A percentile compares a stretch with the other conserved stretches of the same genome.
Evolutionary conservation across 1,140 invertebrate genomes (phyloP).

Genomic region (Drosophila lini): DNA sequence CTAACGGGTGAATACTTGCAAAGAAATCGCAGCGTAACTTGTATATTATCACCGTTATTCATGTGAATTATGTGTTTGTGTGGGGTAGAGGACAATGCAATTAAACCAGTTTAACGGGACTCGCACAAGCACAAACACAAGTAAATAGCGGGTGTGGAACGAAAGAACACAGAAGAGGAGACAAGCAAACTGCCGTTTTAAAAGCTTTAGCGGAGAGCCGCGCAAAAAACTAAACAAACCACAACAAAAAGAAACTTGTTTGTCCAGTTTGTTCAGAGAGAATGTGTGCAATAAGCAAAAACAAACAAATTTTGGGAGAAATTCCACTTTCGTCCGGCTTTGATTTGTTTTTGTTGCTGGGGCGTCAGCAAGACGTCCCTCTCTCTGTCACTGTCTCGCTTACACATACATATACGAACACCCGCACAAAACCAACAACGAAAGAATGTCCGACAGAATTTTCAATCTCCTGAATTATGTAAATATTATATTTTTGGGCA

Average conservation of each 20-base stretch:
- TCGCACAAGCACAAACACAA: slow-evolving; percentile 28
- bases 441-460: slow-evolving; percentile 27
- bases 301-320: slow-evolving; percentile 73
- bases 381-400: slow-evolving; percentile 33
- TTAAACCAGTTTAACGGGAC: slow-evolving; percentile 79
- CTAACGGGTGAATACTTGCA: slow-evolving; percentile 23
- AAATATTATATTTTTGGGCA: not conserved
- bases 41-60: slow-evolving; percentile 20
- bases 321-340: slow-evolving; percentile 76
- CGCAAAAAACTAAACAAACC: slow-evolving; percentile 62
- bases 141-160: slow-evolving; percentile 19
- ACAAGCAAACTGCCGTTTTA: slow-evolving; percentile 54
- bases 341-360: slow-evolving; percentile 59
- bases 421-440: slow-evolving; percentile 45
- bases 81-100: slow-evolving; percentile 60
- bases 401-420: slow-evolving; percentile 32
- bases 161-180: slow-evolving; percentile 8
- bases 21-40: slow-evolving; percentile 18
- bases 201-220: slow-evolving; percentile 75
- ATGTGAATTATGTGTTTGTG: slow-evolving; percentile 7
- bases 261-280: slow-evolving; percentile 45
- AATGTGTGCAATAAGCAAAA: slow-evolving; percentile 36
- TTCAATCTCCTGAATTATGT: slow-evolving; percentile 3
- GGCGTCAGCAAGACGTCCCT: slow-evolving; percentile 60
- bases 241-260: slow-evolving; percentile 58